These are phyloP conservation scores for Catajapyx aquilonaris DNA, from an alignment of 1,140 invertebrate species.

Conservation along the genomic window DNA sequence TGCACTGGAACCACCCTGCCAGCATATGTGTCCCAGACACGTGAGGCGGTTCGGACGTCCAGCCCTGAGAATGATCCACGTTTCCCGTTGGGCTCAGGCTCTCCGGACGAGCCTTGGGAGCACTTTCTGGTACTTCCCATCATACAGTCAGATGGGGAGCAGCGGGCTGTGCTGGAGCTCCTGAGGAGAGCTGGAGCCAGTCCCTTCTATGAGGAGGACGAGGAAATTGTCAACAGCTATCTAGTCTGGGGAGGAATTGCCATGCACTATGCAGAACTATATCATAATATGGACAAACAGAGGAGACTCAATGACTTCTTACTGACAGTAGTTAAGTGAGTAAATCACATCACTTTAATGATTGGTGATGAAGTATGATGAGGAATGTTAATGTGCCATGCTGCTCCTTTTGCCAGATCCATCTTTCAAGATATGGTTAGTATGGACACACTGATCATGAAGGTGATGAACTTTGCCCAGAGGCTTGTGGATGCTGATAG, in stretches of 20 bases:
- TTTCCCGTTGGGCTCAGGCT: conserved; percentile 22
- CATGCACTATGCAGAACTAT: conserved; percentile 35
- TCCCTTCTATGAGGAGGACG: conserved; percentile 37
- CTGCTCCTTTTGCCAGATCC: conserved; percentile 24
- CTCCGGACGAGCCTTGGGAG: too few species aligned
- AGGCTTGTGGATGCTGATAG: conserved; percentile 57
- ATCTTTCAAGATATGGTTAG: conserved; percentile 66
- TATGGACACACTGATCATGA: conserved; percentile 59
- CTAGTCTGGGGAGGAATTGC: conserved; percentile 39
- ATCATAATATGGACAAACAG: conserved; percentile 36
- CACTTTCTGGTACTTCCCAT: too few species aligned
- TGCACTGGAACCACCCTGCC: conserved; percentile 18
- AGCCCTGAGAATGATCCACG: conserved; percentile 21
- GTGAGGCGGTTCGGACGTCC: conserved; percentile 23
- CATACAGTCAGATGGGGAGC: conserved; percentile 19
- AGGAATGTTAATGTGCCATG: too few species aligned
- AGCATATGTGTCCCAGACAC: conserved; percentile 26
- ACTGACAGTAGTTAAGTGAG: conserved; percentile 46
- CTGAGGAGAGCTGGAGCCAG: conserved; percentile 18
- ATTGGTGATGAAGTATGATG: background rate
- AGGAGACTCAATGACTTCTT: conserved; percentile 46
- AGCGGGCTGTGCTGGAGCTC: conserved; percentile 30
- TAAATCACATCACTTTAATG: too few species aligned
- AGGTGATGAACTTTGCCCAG: conserved; percentile 64
- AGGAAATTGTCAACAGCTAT: conserved; percentile 37